phyloP scores from a whole-genome alignment of 2,113 vertebrate genomes.

The Prinia subflava region DNA sequence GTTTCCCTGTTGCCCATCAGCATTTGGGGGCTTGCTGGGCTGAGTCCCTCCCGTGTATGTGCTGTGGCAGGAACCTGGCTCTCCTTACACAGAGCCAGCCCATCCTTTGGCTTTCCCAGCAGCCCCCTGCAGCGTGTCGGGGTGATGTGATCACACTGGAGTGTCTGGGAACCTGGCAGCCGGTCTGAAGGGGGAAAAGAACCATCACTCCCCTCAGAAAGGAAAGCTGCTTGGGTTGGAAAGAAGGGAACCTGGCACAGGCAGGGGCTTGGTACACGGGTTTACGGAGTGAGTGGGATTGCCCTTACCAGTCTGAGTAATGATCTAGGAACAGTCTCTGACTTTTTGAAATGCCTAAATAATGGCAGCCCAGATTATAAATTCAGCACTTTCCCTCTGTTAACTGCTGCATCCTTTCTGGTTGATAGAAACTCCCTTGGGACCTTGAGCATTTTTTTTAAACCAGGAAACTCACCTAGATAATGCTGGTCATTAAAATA shows the following conservation, averaged over 20 bases:
- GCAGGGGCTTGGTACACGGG: neutral
- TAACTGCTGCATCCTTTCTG: neutral
- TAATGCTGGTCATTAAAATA: neutral
- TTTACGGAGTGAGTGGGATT: neutral
- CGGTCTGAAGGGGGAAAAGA: neutral
- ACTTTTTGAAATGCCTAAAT: neutral
- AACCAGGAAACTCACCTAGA: neutral
- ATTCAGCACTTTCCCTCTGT: neutral
- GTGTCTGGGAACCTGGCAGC: neutral
- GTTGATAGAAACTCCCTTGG: neutral
- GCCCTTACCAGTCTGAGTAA: neutral
- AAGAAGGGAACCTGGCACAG: neutral
- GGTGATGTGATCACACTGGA: neutral
- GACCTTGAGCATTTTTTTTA: neutral
- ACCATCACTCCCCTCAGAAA: rapidly evolving
- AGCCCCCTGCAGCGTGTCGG: neutral
- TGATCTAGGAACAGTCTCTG: neutral
- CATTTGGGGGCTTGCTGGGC: neutral
- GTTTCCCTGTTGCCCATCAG: neutral
- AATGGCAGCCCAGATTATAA: neutral
- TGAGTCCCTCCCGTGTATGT: rapidly evolving
- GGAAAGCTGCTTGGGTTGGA: neutral
- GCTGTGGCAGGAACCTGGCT: neutral
- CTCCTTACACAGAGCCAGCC: neutral
- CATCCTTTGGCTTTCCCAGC: neutral